Percentiles rank a stretch among this genome's conserved stretches.
Conservation (phyloP, 1,140 invertebrate genomes). For the Trichomalopsis sarcophagae region DNA sequence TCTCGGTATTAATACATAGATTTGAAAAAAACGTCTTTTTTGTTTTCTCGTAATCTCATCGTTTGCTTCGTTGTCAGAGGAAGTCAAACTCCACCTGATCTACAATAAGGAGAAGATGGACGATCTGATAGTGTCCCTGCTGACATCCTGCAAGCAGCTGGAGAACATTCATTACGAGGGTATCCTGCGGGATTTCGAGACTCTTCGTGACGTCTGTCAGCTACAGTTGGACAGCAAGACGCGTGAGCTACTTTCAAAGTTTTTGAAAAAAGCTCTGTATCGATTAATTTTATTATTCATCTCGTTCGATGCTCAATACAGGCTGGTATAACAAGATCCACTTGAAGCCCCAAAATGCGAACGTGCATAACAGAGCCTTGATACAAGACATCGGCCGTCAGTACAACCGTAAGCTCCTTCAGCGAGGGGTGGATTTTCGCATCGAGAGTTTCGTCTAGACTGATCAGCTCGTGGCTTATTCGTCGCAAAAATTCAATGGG, state of each 20-base stretch:
- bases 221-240: constrained; percentile 68
- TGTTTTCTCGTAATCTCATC: background rate
- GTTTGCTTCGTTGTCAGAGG: constrained; percentile 55
- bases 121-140: constrained; percentile 69
- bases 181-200: constrained; percentile 69
- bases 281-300: constrained; percentile 58
- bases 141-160: constrained; percentile 68
- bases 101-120: constrained; percentile 72
- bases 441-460: constrained; percentile 67
- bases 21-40: background rate
- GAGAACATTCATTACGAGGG: constrained; percentile 71
- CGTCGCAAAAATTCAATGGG: too few relatives aligned
- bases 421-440: constrained; percentile 70
- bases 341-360: constrained; percentile 68
- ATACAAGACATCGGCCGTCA: constrained; percentile 66
- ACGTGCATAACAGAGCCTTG: constrained; percentile 61
- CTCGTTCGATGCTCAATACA: constrained; percentile 24
- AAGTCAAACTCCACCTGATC: constrained; percentile 70
- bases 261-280: background rate
- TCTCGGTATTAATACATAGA: constrained; percentile 62
- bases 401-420: constrained; percentile 64
- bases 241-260: constrained; percentile 55
- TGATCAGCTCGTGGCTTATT: background rate
- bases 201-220: constrained; percentile 69
- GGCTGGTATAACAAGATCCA: constrained; percentile 61